Conservation (phyloP, 1,140 invertebrate species). For the Acromyrmex heyeri region DNA sequence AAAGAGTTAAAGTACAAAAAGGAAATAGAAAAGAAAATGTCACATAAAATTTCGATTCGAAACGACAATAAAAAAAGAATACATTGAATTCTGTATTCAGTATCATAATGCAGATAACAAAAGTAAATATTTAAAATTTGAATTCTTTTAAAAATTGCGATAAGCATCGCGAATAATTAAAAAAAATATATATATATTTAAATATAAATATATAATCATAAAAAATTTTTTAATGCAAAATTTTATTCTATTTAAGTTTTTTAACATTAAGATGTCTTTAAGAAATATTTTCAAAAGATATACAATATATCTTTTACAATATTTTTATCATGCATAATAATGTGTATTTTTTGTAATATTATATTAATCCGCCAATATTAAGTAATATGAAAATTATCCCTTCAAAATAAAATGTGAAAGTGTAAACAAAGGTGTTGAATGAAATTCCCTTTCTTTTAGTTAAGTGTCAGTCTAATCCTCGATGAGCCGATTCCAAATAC, state of each 20-base stretch:
- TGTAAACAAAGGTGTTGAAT: not conserved
- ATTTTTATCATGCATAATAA: not conserved
- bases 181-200: not conserved
- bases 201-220: not conserved
- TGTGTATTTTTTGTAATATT: not conserved
- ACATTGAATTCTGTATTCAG: not conserved
- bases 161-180: not conserved
- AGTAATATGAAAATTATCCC: not conserved
- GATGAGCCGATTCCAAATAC: not conserved
- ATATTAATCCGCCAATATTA: not conserved
- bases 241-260: not conserved
- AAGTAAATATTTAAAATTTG: not conserved
- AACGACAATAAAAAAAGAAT: not conserved
- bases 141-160: not conserved
- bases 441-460: not conserved
- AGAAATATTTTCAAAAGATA: not conserved
- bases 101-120: not conserved
- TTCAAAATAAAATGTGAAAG: not conserved
- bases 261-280: not conserved
- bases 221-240: not conserved
- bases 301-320: not conserved
- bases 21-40: not conserved
- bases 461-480: constrained; percentile 12
- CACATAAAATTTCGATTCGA: not conserved
- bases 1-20: not conserved